phyloP scores from a whole-genome alignment of 53 echinoderm and acorn worm species.

The Echinometra lucunter region DNA sequence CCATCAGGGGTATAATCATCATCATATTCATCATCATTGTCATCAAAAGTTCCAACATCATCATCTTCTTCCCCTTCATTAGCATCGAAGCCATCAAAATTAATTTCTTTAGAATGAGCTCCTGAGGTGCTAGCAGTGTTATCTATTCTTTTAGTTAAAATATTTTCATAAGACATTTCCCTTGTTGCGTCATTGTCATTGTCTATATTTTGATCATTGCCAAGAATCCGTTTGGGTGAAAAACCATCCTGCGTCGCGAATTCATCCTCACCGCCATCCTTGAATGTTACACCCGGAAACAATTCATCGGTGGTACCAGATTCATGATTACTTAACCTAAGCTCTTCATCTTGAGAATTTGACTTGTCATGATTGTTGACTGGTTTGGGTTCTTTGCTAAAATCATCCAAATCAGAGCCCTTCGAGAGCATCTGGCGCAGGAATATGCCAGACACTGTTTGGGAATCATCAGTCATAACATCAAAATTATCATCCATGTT shows the following conservation, averaged over 20 bases:
- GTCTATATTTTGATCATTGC: neutral
- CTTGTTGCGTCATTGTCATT: neutral
- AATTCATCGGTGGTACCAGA: neutral
- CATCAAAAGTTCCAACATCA: neutral
- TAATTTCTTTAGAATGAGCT: neutral
- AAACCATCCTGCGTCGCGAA: neutral
- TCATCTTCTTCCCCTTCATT: neutral
- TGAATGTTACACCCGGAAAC: neutral
- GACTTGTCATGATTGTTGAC: neutral
- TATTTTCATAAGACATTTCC: neutral
- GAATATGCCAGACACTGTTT: slow-evolving; percentile 37
- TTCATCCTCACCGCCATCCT: neutral
- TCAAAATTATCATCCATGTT: slow-evolving; percentile 54
- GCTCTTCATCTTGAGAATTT: neutral
- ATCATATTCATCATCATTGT: slow-evolving; percentile 19
- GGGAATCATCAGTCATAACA: slow-evolving; percentile 50
- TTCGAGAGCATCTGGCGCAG: slow-evolving; percentile 61
- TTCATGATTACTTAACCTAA: neutral
- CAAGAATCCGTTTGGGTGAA: neutral
- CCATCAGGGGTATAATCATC: neutral
- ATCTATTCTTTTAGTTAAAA: neutral
- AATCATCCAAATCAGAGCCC: neutral
- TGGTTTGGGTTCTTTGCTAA: neutral
- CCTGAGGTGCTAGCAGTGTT: neutral
- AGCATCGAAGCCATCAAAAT: neutral